A percentile compares a stretch with the other conserved stretches of the same genome.
phyloP scores from a whole-genome alignment of 2,797 vertebrate genomes.

The Falco concolor region DNA sequence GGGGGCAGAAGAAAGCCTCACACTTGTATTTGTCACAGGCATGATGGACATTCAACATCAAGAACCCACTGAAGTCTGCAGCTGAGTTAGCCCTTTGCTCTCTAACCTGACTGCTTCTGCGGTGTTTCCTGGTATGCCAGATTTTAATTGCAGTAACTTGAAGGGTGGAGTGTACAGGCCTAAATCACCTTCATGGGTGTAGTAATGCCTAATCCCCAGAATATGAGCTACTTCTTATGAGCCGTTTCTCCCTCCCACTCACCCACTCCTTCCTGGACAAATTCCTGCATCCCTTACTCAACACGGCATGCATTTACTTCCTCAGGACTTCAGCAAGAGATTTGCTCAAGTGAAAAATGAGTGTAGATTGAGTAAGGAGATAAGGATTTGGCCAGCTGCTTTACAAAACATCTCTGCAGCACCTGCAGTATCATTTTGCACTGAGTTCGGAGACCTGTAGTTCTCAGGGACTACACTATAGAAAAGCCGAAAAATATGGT shows the following conservation, averaged over 20 bases:
- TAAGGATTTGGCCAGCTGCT: neutral
- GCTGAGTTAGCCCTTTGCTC: neutral
- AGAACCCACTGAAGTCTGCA: neutral
- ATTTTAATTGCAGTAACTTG: neutral
- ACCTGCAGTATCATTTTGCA: neutral
- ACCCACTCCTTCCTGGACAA: neutral
- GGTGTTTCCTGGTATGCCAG: neutral
- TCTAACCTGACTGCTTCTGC: neutral
- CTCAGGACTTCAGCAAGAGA: neutral
- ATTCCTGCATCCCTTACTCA: neutral
- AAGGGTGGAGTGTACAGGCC: neutral
- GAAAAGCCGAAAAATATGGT: neutral
- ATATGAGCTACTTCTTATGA: neutral
- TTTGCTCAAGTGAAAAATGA: neutral
- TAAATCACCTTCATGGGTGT: neutral
- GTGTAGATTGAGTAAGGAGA: neutral
- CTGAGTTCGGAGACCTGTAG: neutral
- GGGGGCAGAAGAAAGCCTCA: neutral
- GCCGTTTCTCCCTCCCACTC: neutral
- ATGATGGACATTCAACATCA: neutral
- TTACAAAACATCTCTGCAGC: neutral
- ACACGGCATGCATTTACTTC: neutral
- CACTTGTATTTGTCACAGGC: neutral
- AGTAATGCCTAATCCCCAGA: constrained; percentile 5
- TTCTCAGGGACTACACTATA: neutral